A percentile compares a stretch with the other conserved stretches of the same genome.
phyloP scores from a whole-genome alignment of 2,113 vertebrate genomes.

The Mormoops blainvillei region DNA sequence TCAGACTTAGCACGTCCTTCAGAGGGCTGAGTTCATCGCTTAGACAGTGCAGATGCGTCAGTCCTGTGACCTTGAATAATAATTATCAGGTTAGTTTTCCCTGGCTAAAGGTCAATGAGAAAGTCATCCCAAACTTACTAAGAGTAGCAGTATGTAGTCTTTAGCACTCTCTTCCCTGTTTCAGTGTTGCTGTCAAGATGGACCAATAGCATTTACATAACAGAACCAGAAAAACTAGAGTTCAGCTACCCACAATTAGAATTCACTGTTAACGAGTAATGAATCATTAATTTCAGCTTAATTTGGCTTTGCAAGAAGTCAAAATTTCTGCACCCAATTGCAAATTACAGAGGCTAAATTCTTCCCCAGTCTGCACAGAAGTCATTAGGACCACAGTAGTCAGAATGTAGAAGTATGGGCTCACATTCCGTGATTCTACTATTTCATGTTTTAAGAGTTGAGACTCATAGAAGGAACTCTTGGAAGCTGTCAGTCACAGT shows the following conservation, averaged over 20 bases:
- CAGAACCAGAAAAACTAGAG: background rate
- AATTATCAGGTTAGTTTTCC: background rate
- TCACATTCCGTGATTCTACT: background rate
- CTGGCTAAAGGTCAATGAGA: background rate
- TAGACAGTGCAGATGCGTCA: slow-evolving; percentile 71
- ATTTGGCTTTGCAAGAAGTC: background rate
- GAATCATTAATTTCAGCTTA: background rate
- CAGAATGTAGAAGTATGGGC: background rate
- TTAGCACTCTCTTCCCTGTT: background rate
- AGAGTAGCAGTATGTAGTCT: background rate
- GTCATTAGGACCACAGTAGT: background rate
- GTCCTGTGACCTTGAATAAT: slow-evolving; percentile 45
- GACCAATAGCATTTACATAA: background rate
- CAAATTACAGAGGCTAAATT: background rate
- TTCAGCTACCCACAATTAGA: background rate
- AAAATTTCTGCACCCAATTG: background rate
- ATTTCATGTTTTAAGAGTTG: background rate
- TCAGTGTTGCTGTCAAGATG: background rate
- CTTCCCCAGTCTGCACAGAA: background rate
- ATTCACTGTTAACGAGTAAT: background rate
- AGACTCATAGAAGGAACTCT: background rate
- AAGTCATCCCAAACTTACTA: background rate
- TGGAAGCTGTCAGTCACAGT: background rate
- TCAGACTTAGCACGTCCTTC: slow-evolving; percentile 34
- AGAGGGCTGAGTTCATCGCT: slow-evolving; percentile 24